Conservation (phyloP, 2,888 invertebrate genomes). For the Drosophila anomalipes region DNA sequence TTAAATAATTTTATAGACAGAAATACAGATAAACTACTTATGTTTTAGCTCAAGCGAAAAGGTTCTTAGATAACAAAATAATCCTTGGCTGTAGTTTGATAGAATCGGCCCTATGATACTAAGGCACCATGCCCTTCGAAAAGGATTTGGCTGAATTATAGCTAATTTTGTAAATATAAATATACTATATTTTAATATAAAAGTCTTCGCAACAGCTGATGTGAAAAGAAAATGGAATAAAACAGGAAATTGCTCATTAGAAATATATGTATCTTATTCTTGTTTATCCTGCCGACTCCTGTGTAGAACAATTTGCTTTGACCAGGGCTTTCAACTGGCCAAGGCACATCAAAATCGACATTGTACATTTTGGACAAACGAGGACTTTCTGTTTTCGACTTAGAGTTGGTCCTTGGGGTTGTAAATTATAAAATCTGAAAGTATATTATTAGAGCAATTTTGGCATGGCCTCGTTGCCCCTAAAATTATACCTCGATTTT, state of each 20-base stretch:
- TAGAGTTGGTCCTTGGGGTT: not conserved
- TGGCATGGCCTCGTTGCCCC: not conserved
- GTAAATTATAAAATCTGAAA: not conserved
- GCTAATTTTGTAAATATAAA: not conserved
- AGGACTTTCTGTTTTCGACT: not conserved
- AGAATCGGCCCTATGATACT: not conserved
- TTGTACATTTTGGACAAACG: not conserved
- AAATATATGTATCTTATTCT: not conserved
- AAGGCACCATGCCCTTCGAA: not conserved
- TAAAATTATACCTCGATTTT: not conserved
- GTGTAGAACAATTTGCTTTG: not conserved
- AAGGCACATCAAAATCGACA: not conserved
- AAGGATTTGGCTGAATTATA: not conserved
- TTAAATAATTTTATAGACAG: not conserved
- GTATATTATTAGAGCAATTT: not conserved
- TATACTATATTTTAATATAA: fast-evolving
- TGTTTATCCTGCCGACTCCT: not conserved
- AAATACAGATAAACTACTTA: not conserved
- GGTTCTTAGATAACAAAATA: not conserved
- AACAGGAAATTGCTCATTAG: not conserved
- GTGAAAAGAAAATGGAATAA: not conserved
- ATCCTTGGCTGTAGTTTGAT: not conserved
- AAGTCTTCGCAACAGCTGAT: not conserved
- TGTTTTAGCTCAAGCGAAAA: not conserved
- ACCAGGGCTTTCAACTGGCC: not conserved